Base-by-base conservation (phyloP, 2,113 vertebrate genomes). In the Cololabis saira region DNA sequence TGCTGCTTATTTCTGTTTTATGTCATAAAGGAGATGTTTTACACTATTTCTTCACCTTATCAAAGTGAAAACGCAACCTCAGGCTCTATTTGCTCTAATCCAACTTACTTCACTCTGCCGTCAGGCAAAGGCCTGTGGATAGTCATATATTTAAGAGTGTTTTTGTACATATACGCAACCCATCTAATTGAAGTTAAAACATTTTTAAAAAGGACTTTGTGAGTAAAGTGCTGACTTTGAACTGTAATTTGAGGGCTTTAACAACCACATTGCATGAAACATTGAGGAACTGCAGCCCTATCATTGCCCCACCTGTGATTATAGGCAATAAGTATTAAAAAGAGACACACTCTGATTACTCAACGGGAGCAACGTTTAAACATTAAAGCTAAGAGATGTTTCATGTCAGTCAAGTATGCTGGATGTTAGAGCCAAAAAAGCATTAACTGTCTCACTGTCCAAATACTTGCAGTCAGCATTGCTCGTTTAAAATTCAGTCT, bases 401-500 rank as follows among this genome's bases (percentile, higher is more conserved):
- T 70, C 33, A 42, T 37, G 68, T 51, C 1, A 13, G 10, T 45
- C 16, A 22, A 47, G 2, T 1, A 3, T 22, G 62, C 58, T 61
- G 27, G 13, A 49, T 21, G 2, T 42, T 0, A 14, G 18, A 67
- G 27, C 40, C 61, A 18, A 42, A 64, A 48, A 60, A 50, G 12
- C 74, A 81, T 77, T 66, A 83, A 79, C 51, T 64, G 55, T 44
- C 48, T 78, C 76, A 78, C 13, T 30, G 53, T 51, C 43, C 42
- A 75, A 74, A 79, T 33, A 71, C 51, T 78, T 72, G 12, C 9
- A 44, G 33, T 30, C 49, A 10, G 21, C 44, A 22, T 71, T 65
- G 55, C 42, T 77, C 65, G 58, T 84, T 75, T 41, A 47, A 65
- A 78, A 74, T 41, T 54, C 68, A 42, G 33, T 59, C 37, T 37